Conservation (phyloP, 92 coral and sea anemone genomes). For the Zoanthus solanderi region DNA sequence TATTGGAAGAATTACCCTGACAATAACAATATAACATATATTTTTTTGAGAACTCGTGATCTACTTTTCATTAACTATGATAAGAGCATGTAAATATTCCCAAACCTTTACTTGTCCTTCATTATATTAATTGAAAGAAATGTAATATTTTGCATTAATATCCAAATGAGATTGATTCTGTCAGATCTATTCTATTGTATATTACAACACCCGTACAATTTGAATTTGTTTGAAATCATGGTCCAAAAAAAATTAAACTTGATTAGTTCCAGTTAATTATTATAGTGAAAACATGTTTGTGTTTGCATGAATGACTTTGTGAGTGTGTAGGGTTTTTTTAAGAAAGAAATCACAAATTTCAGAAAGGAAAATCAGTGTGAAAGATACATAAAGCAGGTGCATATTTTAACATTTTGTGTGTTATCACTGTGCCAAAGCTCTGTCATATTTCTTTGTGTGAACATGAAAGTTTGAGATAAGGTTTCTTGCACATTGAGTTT, state of each 20-base stretch:
- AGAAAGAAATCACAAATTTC: neutral
- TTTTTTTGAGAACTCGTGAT: neutral
- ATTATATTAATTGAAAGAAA: constrained; percentile 6
- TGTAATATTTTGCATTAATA: constrained; percentile 21
- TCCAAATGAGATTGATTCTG: constrained; percentile 8
- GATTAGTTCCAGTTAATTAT: neutral
- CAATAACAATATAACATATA: constrained; percentile 19
- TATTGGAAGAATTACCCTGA: neutral
- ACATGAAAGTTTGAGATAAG: neutral
- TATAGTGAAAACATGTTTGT: neutral
- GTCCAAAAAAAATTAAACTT: neutral
- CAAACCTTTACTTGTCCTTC: neutral
- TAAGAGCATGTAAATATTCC: neutral
- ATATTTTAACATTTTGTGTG: constrained; percentile 1
- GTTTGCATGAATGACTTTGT: neutral
- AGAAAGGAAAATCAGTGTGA: neutral
- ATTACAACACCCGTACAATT: neutral
- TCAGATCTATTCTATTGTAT: neutral
- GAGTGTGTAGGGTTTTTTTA: neutral
- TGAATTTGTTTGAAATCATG: neutral
- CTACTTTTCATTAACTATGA: neutral
- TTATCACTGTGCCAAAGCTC: constrained; percentile 16
- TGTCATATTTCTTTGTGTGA: neutral
- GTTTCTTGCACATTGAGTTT: constrained; percentile 7
- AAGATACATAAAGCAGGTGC: constrained; percentile 28